Evolutionary conservation across 1,140 invertebrate species (phyloP).

Genomic region (Meloidogyne exigua): DNA sequence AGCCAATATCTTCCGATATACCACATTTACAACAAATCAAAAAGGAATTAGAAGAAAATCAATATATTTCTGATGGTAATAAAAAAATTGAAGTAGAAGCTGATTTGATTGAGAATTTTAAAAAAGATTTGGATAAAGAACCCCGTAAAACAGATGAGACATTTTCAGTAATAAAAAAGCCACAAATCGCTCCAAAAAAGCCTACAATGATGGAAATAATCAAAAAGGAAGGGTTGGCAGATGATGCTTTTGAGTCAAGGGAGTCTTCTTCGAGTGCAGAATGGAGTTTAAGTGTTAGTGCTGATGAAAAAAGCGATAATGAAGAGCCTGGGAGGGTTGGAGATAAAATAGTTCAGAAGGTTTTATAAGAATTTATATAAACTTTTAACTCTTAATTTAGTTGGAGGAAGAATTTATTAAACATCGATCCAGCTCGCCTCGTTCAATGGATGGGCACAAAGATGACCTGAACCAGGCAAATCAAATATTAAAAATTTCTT

Average conservation of each 20-base stretch:
- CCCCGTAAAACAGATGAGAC: neutral
- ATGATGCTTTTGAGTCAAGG: neutral
- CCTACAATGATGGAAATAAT: constrained; percentile 13
- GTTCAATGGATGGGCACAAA: neutral
- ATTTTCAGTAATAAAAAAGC: neutral
- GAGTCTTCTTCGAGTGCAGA: neutral
- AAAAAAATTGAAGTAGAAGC: neutral
- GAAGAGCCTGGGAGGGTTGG: constrained; percentile 10
- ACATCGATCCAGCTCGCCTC: neutral
- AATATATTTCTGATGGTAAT: neutral
- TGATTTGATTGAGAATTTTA: neutral
- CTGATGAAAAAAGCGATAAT: constrained; percentile 10
- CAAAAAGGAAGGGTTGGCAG: neutral
- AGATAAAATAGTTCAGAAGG: constrained; percentile 5
- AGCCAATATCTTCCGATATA: neutral
- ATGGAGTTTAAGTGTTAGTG: neutral
- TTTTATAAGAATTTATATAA: neutral
- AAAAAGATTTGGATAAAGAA: neutral
- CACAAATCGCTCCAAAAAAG: constrained; percentile 19
- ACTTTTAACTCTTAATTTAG: neutral
- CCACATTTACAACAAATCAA: neutral
- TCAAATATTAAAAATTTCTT: neutral
- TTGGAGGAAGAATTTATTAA: constrained; percentile 13
- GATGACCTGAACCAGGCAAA: constrained; percentile 2
- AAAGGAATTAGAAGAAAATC: neutral